Evolutionary conservation across 2,888 invertebrate genomes (phyloP).

Genomic region (Brachycybe producta): DNA sequence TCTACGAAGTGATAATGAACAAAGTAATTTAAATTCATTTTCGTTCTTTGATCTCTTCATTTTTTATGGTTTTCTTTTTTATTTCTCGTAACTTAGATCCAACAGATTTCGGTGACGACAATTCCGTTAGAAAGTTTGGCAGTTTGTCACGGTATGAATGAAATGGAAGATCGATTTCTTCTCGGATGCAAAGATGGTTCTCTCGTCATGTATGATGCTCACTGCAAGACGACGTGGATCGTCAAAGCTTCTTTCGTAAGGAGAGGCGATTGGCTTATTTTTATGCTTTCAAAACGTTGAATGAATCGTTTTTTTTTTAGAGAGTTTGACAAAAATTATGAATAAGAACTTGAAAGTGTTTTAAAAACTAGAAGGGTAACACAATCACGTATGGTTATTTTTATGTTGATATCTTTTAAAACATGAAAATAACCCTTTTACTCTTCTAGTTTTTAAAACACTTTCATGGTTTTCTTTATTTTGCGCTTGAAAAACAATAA

Average conservation of each 20-base stretch:
- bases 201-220: conserved; percentile 58
- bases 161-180: conserved; percentile 58
- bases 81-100: conserved; percentile 38
- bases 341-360: too few relatives aligned
- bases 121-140: conserved; percentile 57
- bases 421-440: too few relatives aligned
- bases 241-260: conserved; percentile 68
- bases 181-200: conserved; percentile 75
- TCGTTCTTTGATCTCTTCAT: neutral
- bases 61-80: conserved; percentile 37
- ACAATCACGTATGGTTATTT: too few relatives aligned
- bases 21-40: conserved; percentile 18
- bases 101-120: conserved; percentile 50
- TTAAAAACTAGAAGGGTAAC: too few relatives aligned
- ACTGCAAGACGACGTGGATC: conserved; percentile 57
- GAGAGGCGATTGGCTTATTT: too few relatives aligned
- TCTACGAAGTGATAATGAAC: conserved; percentile 30
- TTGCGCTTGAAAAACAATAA: too few relatives aligned
- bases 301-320: conserved; percentile 7
- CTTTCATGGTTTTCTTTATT: neutral
- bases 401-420: too few relatives aligned
- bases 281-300: conserved; percentile 5
- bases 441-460: too few relatives aligned
- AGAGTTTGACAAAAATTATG: neutral
- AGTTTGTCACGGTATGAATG: conserved; percentile 47